phyloP scores from a whole-genome alignment of 1,140 invertebrate genomes.

The Cephus cinctus region DNA sequence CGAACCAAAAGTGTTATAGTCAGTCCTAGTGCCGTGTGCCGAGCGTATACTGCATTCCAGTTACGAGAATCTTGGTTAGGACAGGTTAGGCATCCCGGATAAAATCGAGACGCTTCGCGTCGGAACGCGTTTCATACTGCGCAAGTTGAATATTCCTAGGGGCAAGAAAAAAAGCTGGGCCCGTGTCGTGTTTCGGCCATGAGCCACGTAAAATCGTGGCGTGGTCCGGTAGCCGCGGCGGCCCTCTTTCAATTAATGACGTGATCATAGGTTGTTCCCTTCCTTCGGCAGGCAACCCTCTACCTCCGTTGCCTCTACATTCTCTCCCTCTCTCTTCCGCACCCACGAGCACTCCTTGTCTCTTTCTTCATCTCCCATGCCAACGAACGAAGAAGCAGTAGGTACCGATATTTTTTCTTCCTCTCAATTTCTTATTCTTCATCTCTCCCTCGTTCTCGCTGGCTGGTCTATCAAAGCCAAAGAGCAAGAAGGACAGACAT shows the following conservation, averaged over 20 bases:
- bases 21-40: no score
- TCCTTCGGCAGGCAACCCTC: constrained; percentile 36
- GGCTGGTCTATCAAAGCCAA: constrained; percentile 18
- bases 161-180: no score
- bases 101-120: no score
- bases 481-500: no score
- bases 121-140: no score
- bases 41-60: no score
- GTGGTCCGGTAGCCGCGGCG: constrained; percentile 47
- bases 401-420: constrained; percentile 15
- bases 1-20: no score
- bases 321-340: constrained; percentile 3
- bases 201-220: constrained; percentile 33
- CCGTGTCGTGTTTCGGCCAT: no score
- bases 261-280: constrained; percentile 51
- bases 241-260: constrained; percentile 55
- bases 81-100: no score
- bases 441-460: constrained; percentile 1
- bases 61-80: no score
- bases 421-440: constrained; percentile 1
- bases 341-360: constrained; percentile 16
- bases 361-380: constrained; percentile 26
- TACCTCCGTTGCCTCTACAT: constrained; percentile 6
- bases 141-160: no score
- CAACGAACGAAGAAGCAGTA: no score